Evolutionary conservation across 2,113 vertebrate genomes (phyloP), one percentile per base, ranked within the genome.

Genomic region (Sorex fumeus): DNA sequence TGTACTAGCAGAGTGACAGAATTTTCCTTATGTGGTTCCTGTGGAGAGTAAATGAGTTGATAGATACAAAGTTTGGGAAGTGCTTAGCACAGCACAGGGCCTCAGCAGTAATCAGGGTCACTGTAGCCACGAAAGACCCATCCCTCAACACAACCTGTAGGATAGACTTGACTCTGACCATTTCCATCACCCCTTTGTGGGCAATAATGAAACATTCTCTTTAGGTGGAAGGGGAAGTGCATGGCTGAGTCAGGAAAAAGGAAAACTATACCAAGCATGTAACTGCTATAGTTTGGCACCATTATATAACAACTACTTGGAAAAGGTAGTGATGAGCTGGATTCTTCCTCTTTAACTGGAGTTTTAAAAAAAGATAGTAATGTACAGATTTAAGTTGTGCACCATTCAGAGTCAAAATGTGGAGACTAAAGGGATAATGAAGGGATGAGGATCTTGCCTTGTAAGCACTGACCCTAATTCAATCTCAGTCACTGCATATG

Each of bases 241-340:
- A 12, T 13, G n/a, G 27, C 36, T 30, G 74, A n/a, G 64, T 74
- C 5, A 23, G 40, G 75, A 84, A 71, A 66, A 88, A 45, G 69
- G 80, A 80, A 67, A 69, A 30, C 43, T 72, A 40, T 19, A 45
- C 3, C 0, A 0, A 66, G 53, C 21, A 18, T 1, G 0, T 23
- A 30, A n/a, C 45, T 72, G 50, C 62, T 78, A 36, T 32, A 11
- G 2, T 27, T 67, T 0, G 4, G 34, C 50, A 18, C 8, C 28
- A 28, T 74, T 36, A 12, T 28, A 32, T 19, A 91, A 53, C 45
- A 34, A 25, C 8, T 34, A 1, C 47, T 84, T 76, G 28, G 11
- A 57, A 66, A 71, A 53, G 34, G 36, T 32, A 0, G 16, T 74
- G 30, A 43, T 2, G 7, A 57, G 18, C 18, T 53, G 53, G 3